Evolutionary conservation across 2,888 invertebrate species (phyloP), one percentile per base, ranked within the genome.

Genomic region (Aplocera efformata): DNA sequence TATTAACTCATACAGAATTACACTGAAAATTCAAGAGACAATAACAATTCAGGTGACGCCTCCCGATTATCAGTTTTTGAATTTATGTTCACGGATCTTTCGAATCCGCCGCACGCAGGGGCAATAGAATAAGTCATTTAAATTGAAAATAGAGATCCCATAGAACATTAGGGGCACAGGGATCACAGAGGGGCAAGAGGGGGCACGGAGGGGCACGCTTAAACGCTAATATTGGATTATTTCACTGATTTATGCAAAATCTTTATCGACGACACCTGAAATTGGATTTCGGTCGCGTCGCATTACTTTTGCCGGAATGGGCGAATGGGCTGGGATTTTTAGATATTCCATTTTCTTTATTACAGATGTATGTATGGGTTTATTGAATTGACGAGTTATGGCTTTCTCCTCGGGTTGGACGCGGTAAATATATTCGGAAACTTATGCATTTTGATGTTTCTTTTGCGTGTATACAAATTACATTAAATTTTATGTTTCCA

Each of bases 101-200:
- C 30, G 30, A 67, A 63, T 62, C 68, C 53, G 57, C 53, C 60
- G 63, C 58, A 73, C 78, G 72, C 75, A 67, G 68, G 48, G 64
- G 79, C 76, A 81, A 84, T 84, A 82, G 82, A 83, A 85, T 86
- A 85, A 86, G 71, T 86, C 85, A 85, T 84, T 86, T 83, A 80
- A 85, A 86, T 85, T 78, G 85, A 24, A 76, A 80, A 81, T 84
- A 83, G 81, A 81, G 77, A 83, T 79, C 79, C 78, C 78, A 53
- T 63, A 40, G 76, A 70, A 80, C 83, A 85, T 86, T 85, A 83
- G 78, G 33, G n/a, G n/a, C n/a, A 45, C 7, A 2, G 22, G 22
- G 7, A n/a, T n/a, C n/a, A 1, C n/a, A 23, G 36, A 36, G 44
- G 22, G 32, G 40, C 7, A 1, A 22, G 4, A 22, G 7, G n/a